phyloP scores from a whole-genome alignment of 2,888 invertebrate species.

The Lithophane ornitopus region DNA sequence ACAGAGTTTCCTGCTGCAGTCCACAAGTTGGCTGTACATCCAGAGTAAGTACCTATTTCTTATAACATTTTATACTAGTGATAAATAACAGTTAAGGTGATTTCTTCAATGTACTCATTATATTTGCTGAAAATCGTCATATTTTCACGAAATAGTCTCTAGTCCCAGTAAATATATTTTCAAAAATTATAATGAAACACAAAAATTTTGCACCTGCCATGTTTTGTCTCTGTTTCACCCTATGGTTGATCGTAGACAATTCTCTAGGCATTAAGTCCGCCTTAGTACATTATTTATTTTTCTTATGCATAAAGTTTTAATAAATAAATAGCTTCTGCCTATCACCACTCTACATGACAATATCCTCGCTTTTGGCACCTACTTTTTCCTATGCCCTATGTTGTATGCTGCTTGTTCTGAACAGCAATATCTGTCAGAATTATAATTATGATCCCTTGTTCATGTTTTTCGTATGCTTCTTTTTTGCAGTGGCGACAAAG shows the following conservation, averaged over 20 bases:
- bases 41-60: slow-evolving; percentile 75
- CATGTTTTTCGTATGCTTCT: slow-evolving; percentile 10
- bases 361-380: no score
- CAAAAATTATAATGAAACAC: not conserved
- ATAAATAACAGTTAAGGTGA: not conserved
- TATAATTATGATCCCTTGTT: not conserved
- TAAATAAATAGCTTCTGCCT: not conserved
- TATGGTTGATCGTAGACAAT: not conserved
- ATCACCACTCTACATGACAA: no score
- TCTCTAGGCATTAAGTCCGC: not conserved
- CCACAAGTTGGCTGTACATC: slow-evolving; percentile 79
- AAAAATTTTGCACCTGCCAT: not conserved
- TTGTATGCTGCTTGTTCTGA: not conserved
- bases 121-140: not conserved
- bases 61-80: not conserved
- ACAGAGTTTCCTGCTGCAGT: slow-evolving; percentile 83
- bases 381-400: not conserved
- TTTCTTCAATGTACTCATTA: not conserved
- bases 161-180: not conserved
- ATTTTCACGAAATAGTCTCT: not conserved
- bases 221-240: not conserved
- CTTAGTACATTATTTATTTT: not conserved
- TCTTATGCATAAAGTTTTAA: not conserved
- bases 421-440: not conserved
- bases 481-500: slow-evolving; percentile 77